Conservation (phyloP, 2,797 vertebrate species). For the Xiphophorus birchmanni region DNA sequence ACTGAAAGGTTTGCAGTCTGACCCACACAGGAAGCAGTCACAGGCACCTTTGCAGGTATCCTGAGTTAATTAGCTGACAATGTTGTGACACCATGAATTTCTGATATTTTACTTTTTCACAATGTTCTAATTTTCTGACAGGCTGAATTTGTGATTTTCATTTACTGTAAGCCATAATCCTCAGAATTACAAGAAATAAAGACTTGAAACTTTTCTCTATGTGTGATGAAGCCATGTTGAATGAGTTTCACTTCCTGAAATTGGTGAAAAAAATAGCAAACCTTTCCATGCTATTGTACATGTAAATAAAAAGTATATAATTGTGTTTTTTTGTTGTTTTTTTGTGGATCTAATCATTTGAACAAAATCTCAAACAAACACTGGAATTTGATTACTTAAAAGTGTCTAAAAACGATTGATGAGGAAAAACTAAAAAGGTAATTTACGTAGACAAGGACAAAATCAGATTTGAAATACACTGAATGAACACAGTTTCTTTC, state of each 20-base stretch:
- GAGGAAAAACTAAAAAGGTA: not conserved
- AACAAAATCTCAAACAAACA: not conserved
- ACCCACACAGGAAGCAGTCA: not conserved
- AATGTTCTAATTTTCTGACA: too few relatives aligned
- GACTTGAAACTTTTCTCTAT: not conserved
- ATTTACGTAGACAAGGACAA: not conserved
- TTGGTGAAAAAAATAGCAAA: not conserved
- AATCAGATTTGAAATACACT: not conserved
- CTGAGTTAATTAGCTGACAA: not conserved
- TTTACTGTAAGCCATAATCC: too few relatives aligned
- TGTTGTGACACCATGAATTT: not conserved
- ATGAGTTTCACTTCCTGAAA: not conserved
- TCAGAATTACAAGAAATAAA: too few relatives aligned
- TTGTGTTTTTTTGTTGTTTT: not conserved
- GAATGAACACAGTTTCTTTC: not conserved
- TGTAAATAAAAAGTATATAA: not conserved
- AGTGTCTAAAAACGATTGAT: not conserved
- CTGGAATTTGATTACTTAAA: not conserved
- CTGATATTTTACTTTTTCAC: not conserved
- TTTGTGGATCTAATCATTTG: not conserved
- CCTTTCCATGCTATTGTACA: not conserved
- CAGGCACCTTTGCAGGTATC: not conserved
- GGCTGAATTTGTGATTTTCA: too few relatives aligned
- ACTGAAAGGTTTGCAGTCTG: not conserved
- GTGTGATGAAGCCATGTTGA: not conserved